Percentiles rank a stretch among this genome's conserved stretches.
Conservation (phyloP, 2,797 vertebrate genomes). For the Urosaurus nigricauda region DNA sequence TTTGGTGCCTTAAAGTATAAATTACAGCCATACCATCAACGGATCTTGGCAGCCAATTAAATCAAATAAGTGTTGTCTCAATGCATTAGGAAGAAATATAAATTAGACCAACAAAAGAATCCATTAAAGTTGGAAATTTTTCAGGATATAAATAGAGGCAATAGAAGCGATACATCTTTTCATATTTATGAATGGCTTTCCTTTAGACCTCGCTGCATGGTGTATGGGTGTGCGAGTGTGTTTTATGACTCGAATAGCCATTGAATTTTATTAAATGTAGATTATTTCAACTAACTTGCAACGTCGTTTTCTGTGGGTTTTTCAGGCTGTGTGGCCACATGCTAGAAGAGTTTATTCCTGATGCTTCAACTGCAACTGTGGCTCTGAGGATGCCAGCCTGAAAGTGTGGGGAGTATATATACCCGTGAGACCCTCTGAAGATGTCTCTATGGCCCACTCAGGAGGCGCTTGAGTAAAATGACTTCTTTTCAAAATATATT, state of each 20-base stretch:
- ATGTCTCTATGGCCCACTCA: no score
- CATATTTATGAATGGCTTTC: conserved; percentile 32
- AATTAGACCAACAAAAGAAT: conserved; percentile 63
- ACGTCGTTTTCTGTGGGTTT: no score
- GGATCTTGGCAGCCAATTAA: conserved; percentile 61
- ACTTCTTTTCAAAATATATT: no score
- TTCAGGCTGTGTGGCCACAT: no score
- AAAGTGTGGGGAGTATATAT: no score
- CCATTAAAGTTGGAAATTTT: conserved; percentile 55
- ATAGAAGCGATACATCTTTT: conserved; percentile 63
- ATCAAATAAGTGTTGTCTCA: conserved; percentile 66
- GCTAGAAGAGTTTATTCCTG: no score
- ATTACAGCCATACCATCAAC: conserved; percentile 55
- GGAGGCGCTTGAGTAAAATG: no score
- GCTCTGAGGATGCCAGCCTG: no score
- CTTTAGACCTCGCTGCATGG: conserved; percentile 10
- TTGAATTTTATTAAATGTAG: background rate
- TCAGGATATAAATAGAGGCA: conserved; percentile 63
- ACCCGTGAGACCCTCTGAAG: no score
- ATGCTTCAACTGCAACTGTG: no score
- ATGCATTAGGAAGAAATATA: conserved; percentile 62
- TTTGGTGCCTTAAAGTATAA: conserved; percentile 48
- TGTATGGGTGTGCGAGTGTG: rapidly evolving
- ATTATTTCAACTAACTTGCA: no score
- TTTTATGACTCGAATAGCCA: background rate